Evolutionary conservation across 1,140 invertebrate species (phyloP), one percentile per base, ranked within the genome.

Genomic region (Lepidurus arcticus): DNA sequence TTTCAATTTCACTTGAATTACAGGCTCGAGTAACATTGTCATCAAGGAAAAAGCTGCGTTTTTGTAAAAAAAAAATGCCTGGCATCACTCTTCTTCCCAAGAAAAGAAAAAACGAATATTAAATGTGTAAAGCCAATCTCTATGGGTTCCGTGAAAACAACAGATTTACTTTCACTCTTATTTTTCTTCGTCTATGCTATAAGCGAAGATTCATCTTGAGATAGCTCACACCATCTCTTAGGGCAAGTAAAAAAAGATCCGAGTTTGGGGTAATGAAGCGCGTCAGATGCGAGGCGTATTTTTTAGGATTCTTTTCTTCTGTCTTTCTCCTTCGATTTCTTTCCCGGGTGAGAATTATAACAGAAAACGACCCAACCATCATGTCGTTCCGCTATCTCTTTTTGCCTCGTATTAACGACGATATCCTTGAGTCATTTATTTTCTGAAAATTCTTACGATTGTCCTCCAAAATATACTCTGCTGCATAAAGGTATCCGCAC

Each of bases 201-300:
- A 65, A 65, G 13, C 6, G 13, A 16, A 65, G 53, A 65, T 65
- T 65, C 53, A 65, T 65, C 53, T 65, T 65, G 16, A 65, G n/a
- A 13, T 65, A 65, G 53, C 53, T 65, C 5, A 65, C 53, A 21
- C 53, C 53, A 65, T 65, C 53, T 65, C 13, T 4, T 21, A 65
- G 53, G 1, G 13, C 53, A 65, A n/a, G 21, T n/a, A 65, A n/a
- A 65, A 16, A 65, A 65, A 65, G 21, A 65, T 11, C 6, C 21
- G 53, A n/a, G 53, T 65, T 65, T 65, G 53, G 53, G 53, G 53
- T 65, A 65, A 65, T 65, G 53, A 21, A 65, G 53, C 53, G 13
- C 53, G 53, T 65, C 53, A 11, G 53, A 65, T 65, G 53, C 53
- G 53, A 13, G 53, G 21, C 53, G 53, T 65, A 65, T 65, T 65